Conservation (phyloP, 2,113 vertebrate genomes). For the Gymnobelideus leadbeateri region DNA sequence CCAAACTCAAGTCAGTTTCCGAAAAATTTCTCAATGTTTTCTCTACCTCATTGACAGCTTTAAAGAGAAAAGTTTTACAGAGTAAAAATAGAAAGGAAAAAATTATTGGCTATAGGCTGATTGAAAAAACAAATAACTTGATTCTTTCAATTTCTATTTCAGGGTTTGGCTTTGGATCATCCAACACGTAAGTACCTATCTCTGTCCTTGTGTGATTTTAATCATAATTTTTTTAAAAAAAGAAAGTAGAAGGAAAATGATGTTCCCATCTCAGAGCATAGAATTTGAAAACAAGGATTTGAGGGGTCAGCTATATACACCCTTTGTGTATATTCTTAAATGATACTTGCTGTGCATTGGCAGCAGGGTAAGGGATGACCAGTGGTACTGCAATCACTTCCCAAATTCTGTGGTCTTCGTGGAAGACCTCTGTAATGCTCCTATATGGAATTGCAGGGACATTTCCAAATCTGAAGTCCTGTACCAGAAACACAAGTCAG, state of each 20-base stretch:
- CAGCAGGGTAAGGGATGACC: background rate
- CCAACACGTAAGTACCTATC: conserved; percentile 85
- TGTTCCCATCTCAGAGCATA: fast-evolving
- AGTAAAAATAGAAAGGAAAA: background rate
- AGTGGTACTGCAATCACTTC: background rate
- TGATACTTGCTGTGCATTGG: background rate
- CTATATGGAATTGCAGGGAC: background rate
- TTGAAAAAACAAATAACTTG: conserved; percentile 22
- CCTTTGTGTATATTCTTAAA: background rate
- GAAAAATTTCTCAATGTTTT: background rate
- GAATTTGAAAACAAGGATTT: background rate
- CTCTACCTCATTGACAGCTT: background rate
- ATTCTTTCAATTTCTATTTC: conserved; percentile 57
- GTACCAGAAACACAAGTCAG: background rate
- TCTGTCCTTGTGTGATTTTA: background rate
- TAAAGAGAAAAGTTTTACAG: fast-evolving
- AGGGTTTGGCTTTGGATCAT: conserved; percentile 87
- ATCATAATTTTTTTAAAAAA: background rate
- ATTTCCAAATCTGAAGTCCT: background rate
- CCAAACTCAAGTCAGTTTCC: background rate
- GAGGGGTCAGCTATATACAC: fast-evolving
- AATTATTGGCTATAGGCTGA: background rate
- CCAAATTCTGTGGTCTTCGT: fast-evolving
- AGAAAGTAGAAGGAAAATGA: background rate
- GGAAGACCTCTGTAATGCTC: background rate